Percentiles rank a stretch among this genome's conserved stretches.
Evolutionary conservation across 1,140 invertebrate genomes (phyloP).

Genomic region (Hylyphantes graminicola): DNA sequence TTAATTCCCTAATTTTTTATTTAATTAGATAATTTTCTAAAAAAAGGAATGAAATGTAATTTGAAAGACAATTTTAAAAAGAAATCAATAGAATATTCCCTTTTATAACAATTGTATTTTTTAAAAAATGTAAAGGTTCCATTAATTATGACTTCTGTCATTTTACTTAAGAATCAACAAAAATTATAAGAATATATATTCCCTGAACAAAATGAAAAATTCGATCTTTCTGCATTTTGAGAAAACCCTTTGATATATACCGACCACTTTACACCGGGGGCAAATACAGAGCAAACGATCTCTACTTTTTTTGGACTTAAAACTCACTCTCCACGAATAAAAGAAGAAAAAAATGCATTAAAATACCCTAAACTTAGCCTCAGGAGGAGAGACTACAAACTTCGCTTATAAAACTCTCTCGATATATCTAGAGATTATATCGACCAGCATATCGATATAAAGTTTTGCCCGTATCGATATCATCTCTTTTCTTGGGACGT

Average conservation of each 20-base stretch:
- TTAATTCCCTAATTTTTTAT: too few species aligned
- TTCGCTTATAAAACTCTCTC: neutral
- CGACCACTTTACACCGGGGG: neutral
- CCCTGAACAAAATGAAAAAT: too few species aligned
- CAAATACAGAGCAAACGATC: neutral
- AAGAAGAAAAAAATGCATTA: neutral
- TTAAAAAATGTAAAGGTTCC: too few species aligned
- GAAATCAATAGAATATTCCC: too few species aligned
- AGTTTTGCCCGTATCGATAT: neutral
- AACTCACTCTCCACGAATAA: conserved; percentile 2
- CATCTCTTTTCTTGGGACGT: neutral
- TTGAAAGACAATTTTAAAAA: too few species aligned
- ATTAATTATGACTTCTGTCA: too few species aligned
- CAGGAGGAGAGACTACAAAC: conserved; percentile 1
- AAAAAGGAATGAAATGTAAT: too few species aligned
- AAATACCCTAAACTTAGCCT: conserved; percentile 2
- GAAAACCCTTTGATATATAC: neutral
- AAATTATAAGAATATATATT: too few species aligned
- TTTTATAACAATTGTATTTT: too few species aligned
- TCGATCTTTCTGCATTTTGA: too few species aligned
- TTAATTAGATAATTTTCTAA: too few species aligned
- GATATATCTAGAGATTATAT: conserved; percentile 17
- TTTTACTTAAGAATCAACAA: too few species aligned
- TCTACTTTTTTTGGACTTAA: conserved; percentile 20
- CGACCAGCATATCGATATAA: conserved; percentile 39